Base-by-base conservation (phyloP, 35 echinoderm and acorn worm species). In the Apostichopus californicus region DNA sequence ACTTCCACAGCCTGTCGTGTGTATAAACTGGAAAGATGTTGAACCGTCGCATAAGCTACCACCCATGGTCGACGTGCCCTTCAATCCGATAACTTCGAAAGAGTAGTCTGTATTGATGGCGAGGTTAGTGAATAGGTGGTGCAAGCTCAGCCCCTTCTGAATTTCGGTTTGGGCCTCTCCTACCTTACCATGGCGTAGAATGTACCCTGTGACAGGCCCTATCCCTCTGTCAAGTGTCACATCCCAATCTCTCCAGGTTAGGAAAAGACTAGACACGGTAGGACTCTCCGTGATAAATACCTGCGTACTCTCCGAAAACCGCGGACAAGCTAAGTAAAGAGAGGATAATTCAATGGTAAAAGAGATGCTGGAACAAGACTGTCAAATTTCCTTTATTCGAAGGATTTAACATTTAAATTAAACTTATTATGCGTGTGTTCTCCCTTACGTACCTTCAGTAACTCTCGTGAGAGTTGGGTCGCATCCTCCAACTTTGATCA, bases 1-100 rank as follows among this genome's bases (percentile, higher is more conserved):
- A 73, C 71, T 22, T 73, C 71, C 71, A 73, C 71, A 73, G n/a
- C 71, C 71, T 17, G 71, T 73, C 71, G 71, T 14, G n/a, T n/a
- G 20, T 17, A n/a, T 73, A 73, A 73, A 14, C 1, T 22, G 5
- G 71, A 73, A 73, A 1, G 71, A 73, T 73, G 71, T 6, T 22
- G 71, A 73, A 4, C 71, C 71, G 14, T 73, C 71, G 24, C 71
- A 73, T 73, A 73, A 1, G 5, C 71, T 73, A 73, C 6, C n/a
- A 2, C 20, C 15, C 7, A 22, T 75, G 4, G 21, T 7, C 71
- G 71, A 22, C 20, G 71, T 75, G 71, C 71, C 20, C 71, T 75
- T 75, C 7, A 20, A 18, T 75, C 71, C 71, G 71, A 75, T n/a
- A 75, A 75, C 15, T 22, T 73, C 71, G 21, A 75, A 18, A 22